phyloP scores from a whole-genome alignment of 2,888 invertebrate genomes.

The Eremobia ochroleuca region DNA sequence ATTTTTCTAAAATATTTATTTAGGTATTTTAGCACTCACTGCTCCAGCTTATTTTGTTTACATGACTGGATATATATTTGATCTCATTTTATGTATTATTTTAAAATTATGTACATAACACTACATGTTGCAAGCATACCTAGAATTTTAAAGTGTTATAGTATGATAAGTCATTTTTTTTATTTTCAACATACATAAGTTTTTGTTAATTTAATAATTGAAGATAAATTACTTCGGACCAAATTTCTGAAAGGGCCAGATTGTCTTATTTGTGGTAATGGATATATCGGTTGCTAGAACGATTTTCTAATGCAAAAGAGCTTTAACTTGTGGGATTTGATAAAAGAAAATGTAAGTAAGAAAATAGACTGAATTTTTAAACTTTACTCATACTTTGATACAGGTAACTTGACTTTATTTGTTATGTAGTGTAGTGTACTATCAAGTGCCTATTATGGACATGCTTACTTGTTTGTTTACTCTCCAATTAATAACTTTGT shows the following conservation, averaged over 20 bases:
- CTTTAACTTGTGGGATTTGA: conserved; percentile 88
- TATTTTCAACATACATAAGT: conserved; percentile 70
- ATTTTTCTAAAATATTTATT: conserved; percentile 73
- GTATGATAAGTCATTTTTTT: conserved; percentile 66
- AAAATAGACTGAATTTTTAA: conserved; percentile 89
- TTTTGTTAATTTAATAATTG: conserved; percentile 63
- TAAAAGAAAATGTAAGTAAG: conserved; percentile 80
- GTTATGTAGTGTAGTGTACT: conserved; percentile 76
- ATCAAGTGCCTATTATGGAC: conserved; percentile 77
- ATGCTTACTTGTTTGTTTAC: conserved; percentile 56
- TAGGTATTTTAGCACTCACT: conserved; percentile 77
- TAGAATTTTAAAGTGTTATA: conserved; percentile 73
- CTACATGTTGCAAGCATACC: conserved; percentile 76
- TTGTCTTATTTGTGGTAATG: conserved; percentile 74
- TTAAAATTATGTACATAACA: conserved; percentile 82
- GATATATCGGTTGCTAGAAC: conserved; percentile 78
- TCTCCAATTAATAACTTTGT: conserved; percentile 43
- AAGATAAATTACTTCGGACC: conserved; percentile 78
- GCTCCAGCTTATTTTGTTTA: conserved; percentile 76
- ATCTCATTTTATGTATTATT: conserved; percentile 88
- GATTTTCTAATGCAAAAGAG: conserved; percentile 84
- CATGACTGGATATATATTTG: conserved; percentile 85
- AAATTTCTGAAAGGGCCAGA: conserved; percentile 81
- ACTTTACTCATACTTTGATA: conserved; percentile 87
- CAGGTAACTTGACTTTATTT: conserved; percentile 86